Conservation (phyloP, 2,113 vertebrate genomes). For the Alexandromys fortis region DNA sequence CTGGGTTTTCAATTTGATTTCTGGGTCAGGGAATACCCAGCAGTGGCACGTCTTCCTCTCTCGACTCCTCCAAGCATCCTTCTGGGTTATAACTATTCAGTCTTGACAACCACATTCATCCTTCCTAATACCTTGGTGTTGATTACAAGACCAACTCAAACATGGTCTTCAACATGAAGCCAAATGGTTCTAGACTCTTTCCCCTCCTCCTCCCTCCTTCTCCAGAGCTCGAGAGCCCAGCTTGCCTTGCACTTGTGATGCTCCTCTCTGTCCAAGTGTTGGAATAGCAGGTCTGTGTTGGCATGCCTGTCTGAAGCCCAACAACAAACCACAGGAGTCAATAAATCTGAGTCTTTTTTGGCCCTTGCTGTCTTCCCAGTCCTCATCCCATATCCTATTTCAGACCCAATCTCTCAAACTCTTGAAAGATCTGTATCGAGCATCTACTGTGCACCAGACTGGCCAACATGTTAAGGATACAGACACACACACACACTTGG, state of each 20-base stretch:
- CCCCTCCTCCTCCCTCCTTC: neutral
- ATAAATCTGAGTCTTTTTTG: neutral
- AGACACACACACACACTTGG: neutral
- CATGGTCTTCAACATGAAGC: neutral
- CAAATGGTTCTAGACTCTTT: neutral
- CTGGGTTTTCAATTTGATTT: neutral
- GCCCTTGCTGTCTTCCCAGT: neutral
- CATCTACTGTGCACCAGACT: no score
- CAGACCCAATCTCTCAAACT: neutral
- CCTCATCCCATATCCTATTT: neutral
- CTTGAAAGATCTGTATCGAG: neutral
- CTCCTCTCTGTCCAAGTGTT: neutral
- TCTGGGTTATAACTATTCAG: neutral
- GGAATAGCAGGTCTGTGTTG: neutral
- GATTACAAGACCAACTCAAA: neutral
- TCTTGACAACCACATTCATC: neutral
- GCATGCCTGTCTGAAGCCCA: neutral
- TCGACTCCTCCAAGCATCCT: neutral
- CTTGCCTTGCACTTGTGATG: neutral
- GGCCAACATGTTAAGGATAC: neutral
- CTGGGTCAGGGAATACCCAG: neutral
- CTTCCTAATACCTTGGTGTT: neutral
- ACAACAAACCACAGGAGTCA: neutral
- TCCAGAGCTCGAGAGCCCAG: neutral
- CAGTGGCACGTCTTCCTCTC: neutral